Evolutionary conservation across 2,113 vertebrate genomes (phyloP), one percentile per base, ranked within the genome.

Genomic region (Emydura subglobosa): DNA sequence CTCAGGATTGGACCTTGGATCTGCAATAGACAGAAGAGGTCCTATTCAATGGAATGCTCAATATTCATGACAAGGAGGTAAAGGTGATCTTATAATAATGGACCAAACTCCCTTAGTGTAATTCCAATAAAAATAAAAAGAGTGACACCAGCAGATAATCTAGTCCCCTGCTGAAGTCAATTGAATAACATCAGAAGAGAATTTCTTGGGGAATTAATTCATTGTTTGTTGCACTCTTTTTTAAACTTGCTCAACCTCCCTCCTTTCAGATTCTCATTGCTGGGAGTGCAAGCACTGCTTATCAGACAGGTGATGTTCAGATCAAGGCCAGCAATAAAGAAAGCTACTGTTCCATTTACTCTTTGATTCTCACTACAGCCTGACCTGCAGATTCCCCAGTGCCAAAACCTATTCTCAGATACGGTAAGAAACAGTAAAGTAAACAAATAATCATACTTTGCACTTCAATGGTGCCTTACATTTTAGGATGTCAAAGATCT

Each of bases 71-170:
- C 72, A 21, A 55, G 14, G 88, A 74, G 42, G 83, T 83, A 47
- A 61, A 83, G 87, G 83, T 6, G 2, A 5, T 87, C 88, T 87
- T 83, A 25, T 80, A 92, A 87, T 50, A 88, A 68, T n/a, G 25
- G 47, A 3, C 2, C 53, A 81, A 87, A 16, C 9, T 74, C 55
- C 76, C 21, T 90, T 4, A 88, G 3, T 25, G 2, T 7, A 90
- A 61, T 51, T 54, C 44, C 29, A 61, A 51, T 10, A 92, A 91
- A 53, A 68, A 5, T 1, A 47, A 27, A 53, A 3, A 7, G 72
- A 13, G 7, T 83, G 4, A 2, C 81, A 68, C 8, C 29, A n/a
- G 31, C 9, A 83, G 10, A 78, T 82, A 78, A 7, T 82, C 72
- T 14, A 65, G 2, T 27, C 2, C 7, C 4, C 82, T 4, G 49